Conservation (phyloP, 2,797 vertebrate genomes). For the Euphonia xanthogaster region DNA sequence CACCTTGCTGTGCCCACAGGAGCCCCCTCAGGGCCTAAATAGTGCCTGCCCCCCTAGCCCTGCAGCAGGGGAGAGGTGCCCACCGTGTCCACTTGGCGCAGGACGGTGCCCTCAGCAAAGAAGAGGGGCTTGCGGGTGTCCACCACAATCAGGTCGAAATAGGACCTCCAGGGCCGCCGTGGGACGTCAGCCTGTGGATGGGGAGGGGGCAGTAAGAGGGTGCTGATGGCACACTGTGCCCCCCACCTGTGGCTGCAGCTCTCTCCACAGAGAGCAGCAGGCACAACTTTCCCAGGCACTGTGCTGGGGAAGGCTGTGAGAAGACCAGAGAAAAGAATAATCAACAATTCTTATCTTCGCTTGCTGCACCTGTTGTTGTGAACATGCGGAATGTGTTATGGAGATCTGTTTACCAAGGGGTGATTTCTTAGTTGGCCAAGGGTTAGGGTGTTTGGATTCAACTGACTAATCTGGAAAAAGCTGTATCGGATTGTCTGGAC, state of each 20-base stretch:
- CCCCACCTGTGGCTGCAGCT: neutral
- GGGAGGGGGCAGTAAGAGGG: neutral
- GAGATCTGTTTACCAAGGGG: neutral
- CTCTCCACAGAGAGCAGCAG: neutral
- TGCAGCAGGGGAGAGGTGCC: neutral
- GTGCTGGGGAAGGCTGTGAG: neutral
- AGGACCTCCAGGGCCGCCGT: constrained; percentile 77
- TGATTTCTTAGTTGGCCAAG: neutral
- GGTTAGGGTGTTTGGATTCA: neutral
- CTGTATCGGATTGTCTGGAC: neutral
- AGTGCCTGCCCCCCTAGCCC: neutral
- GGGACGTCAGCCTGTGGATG: neutral
- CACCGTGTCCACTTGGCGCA: constrained; percentile 88
- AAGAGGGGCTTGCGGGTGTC: constrained; percentile 86
- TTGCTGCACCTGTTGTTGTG: neutral
- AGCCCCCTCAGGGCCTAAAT: neutral
- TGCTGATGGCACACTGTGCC: neutral
- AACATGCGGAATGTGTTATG: neutral
- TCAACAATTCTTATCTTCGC: neutral
- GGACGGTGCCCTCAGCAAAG: constrained; percentile 83
- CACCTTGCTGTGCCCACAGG: accelerated
- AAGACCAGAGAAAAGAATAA: neutral
- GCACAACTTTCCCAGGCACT: neutral
- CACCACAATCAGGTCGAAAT: constrained; percentile 86
- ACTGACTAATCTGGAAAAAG: neutral